Conservation (phyloP, 2,797 vertebrate species). For the Eidolon dupreanum region DNA sequence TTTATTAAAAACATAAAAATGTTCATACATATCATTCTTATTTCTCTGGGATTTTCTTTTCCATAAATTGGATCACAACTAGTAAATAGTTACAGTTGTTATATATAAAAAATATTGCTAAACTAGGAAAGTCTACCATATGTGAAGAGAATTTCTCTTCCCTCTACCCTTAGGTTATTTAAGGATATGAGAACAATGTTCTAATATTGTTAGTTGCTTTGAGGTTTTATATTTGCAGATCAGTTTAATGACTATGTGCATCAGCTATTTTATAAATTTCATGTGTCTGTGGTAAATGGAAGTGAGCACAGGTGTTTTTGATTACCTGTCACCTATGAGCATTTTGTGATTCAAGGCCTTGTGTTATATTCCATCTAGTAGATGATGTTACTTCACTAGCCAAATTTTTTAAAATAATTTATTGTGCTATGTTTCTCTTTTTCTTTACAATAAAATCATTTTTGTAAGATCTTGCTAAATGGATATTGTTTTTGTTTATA, state of each 20-base stretch:
- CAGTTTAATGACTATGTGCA: conserved; percentile 19
- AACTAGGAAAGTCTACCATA: background rate
- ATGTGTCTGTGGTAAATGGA: background rate
- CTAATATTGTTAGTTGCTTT: conserved; percentile 3
- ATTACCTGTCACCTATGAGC: background rate
- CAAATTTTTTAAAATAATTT: conserved; percentile 58
- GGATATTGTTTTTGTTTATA: conserved; percentile 39
- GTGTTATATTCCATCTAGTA: background rate
- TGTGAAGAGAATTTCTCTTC: background rate
- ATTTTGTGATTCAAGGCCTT: background rate
- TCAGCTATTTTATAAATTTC: background rate
- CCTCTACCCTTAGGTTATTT: conserved; percentile 31
- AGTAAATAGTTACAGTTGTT: conserved; percentile 27
- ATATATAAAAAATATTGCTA: background rate
- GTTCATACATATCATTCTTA: background rate
- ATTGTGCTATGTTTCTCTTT: conserved; percentile 35
- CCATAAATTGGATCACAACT: background rate
- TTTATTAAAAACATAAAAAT: conserved; percentile 7
- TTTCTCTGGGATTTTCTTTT: background rate
- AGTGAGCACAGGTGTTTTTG: background rate
- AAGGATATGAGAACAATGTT: background rate
- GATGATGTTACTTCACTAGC: background rate
- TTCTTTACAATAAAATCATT: conserved; percentile 59
- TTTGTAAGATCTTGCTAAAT: conserved; percentile 57
- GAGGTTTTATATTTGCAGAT: conserved; percentile 40